Percentiles rank a stretch among this genome's conserved stretches.
Evolutionary conservation across 2,113 vertebrate genomes (phyloP).

Genomic region (Petrocephalus microphthalmus): DNA sequence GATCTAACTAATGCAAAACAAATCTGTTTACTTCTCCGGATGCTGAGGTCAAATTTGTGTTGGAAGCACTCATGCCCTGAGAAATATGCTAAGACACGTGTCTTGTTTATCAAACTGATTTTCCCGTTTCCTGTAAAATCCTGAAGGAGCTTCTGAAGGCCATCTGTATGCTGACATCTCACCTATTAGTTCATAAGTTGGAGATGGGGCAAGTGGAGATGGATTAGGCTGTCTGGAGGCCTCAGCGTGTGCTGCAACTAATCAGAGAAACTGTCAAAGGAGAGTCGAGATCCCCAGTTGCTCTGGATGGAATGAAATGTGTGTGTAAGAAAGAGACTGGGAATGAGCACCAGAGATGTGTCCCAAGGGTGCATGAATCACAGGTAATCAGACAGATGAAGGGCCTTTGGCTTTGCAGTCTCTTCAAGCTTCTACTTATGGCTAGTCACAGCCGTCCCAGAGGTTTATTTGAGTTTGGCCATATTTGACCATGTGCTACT

Average conservation of each 20-base stretch:
- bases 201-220: background rate
- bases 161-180: background rate
- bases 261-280: background rate
- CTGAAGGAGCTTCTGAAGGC: background rate
- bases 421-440: background rate
- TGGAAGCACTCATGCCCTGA: background rate
- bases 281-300: background rate
- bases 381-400: background rate
- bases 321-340: background rate
- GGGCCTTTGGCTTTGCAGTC: background rate
- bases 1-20: background rate
- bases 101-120: background rate
- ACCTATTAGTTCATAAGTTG: background rate
- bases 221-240: background rate
- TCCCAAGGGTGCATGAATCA: conserved; percentile 1
- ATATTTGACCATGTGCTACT: background rate
- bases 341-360: background rate
- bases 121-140: background rate
- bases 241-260: background rate
- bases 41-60: background rate
- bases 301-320: background rate
- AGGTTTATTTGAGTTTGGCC: background rate
- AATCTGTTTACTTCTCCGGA: background rate
- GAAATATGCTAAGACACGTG: background rate
- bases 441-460: background rate